Evolutionary conservation across 1,140 invertebrate genomes (phyloP), one percentile per base, ranked within the genome.

Genomic region (Centruroides sculpturatus): DNA sequence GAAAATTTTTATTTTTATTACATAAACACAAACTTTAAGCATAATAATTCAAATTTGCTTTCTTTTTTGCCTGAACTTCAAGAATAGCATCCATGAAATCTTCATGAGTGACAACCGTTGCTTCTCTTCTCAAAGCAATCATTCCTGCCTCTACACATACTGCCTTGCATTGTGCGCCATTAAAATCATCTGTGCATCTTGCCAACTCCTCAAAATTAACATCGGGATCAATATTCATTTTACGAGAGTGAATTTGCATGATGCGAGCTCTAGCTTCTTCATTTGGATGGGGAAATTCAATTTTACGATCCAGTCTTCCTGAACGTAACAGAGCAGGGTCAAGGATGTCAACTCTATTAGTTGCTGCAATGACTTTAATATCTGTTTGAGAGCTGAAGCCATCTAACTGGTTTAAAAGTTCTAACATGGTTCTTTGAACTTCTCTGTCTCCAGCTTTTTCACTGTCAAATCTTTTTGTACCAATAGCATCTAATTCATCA

Each of bases 271-370:
- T 68, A 55, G 76, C 76, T 66, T 76, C 70, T 52, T 73, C 63
- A 63, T 76, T 73, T 0, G 78, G 78, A 56, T 77, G 67, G 11
- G 74, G 71, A 62, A 79, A 75, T 36, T 74, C 67, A 59, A 79
- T 77, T 62, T 79, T 78, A 58, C 76, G 70, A 62, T 79, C 78
- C 68, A 79, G 77, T 56, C 77, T 68, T 11, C 77, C 77, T 46
- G 77, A 75, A 52, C 77, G 67, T 49, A 78, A 70, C 10, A 79
- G 66, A n/a, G 77, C 77, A 48, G 77, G 76, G 65, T 79, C 78
- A 47, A 79, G 71, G 0, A 76, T 73, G 64, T 79, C 78, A 46
- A 78, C 74, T 48, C 77, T 67, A 66, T 79, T 79, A 13, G 78
- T 79, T 5, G 78, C 77, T 51, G 78, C 77, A 52, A 79, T 79